Evolutionary conservation across 2,888 invertebrate species (phyloP).

Genomic region (Lasioglossum zephyrum): DNA sequence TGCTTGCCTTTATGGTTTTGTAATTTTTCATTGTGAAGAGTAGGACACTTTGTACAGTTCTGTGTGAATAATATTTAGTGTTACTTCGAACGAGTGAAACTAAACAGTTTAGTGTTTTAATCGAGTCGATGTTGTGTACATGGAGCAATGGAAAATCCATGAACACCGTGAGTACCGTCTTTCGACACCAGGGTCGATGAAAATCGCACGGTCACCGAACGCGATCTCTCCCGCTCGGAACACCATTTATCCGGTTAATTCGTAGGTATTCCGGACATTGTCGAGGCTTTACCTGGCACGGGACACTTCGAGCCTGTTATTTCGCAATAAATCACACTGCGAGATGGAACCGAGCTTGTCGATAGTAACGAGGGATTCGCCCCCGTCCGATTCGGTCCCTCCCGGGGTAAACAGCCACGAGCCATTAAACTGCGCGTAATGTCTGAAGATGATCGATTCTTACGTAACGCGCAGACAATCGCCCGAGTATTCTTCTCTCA

Average conservation of each 20-base stretch:
- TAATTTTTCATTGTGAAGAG: not conserved
- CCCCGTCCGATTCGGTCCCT: conserved; percentile 54
- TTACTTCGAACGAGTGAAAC: not conserved
- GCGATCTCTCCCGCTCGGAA: conserved; percentile 39
- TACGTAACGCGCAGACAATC: conserved; percentile 48
- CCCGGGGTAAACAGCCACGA: conserved; percentile 62
- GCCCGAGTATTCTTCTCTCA: not conserved
- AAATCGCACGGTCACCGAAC: conserved; percentile 53
- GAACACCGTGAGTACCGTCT: not conserved
- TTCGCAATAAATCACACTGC: conserved; percentile 78
- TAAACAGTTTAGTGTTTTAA: not conserved
- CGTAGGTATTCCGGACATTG: conserved; percentile 74
- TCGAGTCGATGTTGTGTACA: not conserved
- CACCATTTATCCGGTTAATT: conserved; percentile 70
- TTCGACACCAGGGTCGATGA: conserved; percentile 26
- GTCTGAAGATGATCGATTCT: conserved; percentile 68
- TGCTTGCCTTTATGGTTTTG: not conserved
- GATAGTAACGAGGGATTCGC: conserved; percentile 69
- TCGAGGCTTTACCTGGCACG: conserved; percentile 68
- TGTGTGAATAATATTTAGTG: not conserved
- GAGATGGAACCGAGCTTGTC: conserved; percentile 71
- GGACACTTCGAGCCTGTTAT: conserved; percentile 76
- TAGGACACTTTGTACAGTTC: not conserved
- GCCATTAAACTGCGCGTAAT: conserved; percentile 65
- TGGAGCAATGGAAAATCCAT: not conserved